Conservation (phyloP, 1,140 invertebrate genomes). For the Ceratina japonica region DNA sequence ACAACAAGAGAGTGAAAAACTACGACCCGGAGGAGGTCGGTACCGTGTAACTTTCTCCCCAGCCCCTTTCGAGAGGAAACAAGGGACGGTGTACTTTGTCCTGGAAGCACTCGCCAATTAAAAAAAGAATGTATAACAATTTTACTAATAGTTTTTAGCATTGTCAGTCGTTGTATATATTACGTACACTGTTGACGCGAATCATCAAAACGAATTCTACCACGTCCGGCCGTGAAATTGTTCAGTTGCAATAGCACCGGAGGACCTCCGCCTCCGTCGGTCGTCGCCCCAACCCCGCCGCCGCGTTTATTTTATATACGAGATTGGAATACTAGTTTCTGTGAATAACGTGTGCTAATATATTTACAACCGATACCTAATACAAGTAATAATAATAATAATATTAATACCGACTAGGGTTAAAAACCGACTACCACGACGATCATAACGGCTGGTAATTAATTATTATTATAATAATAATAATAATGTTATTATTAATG, state of each 20-base stretch:
- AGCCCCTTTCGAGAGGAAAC: constrained; percentile 5
- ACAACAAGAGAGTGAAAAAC: constrained; percentile 87
- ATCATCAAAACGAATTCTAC: constrained; percentile 9
- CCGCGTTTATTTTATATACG: constrained; percentile 18
- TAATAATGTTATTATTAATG: constrained; percentile 20
- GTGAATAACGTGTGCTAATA: constrained; percentile 58
- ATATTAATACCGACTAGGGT: constrained; percentile 50
- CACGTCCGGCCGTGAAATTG: neutral
- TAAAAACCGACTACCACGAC: no score
- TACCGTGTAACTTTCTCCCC: constrained; percentile 58
- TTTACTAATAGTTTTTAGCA: constrained; percentile 61
- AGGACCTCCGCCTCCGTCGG: no score
- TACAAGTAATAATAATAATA: constrained; percentile 45
- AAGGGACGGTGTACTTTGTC: constrained; percentile 42
- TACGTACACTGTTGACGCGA: constrained; percentile 60
- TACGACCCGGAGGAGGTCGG: constrained; percentile 77
- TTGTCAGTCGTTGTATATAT: constrained; percentile 67
- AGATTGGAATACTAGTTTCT: constrained; percentile 41
- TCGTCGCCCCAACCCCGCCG: no score
- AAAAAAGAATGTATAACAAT: constrained; percentile 42
- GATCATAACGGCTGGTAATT: no score
- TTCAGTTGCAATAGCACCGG: no score
- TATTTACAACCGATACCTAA: constrained; percentile 53
- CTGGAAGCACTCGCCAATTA: constrained; percentile 36
- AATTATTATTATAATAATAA: no score